Conservation (phyloP, 2,888 invertebrate genomes). For the Steromphala cineraria region DNA sequence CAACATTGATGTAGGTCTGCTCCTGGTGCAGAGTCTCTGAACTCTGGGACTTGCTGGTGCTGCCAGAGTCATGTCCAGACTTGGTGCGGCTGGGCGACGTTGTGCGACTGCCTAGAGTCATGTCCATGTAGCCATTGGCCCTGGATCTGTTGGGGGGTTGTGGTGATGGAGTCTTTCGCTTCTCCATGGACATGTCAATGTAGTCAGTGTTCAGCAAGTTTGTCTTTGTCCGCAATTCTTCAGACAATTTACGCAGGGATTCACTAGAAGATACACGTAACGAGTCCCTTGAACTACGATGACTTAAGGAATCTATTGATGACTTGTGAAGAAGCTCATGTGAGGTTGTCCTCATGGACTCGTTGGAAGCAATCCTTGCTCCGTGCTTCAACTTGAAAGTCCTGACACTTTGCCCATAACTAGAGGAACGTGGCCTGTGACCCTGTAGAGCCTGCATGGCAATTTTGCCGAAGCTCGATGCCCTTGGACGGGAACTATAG, state of each 20-base stretch:
- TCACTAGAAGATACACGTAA: slow-evolving; percentile 63
- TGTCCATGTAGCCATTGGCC: slow-evolving; percentile 57
- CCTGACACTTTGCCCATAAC: slow-evolving; percentile 64
- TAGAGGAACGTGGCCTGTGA: slow-evolving; percentile 69
- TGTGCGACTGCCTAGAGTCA: slow-evolving; percentile 49
- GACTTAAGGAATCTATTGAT: slow-evolving; percentile 59
- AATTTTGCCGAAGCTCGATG: slow-evolving; percentile 65
- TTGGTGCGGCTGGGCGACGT: slow-evolving; percentile 31
- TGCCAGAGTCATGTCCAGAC: slow-evolving; percentile 46
- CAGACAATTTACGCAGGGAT: slow-evolving; percentile 55
- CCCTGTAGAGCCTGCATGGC: slow-evolving; percentile 37
- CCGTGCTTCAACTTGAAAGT: slow-evolving; percentile 44
- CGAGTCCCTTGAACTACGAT: slow-evolving; percentile 53
- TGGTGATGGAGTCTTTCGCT: slow-evolving; percentile 51
- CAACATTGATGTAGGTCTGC: slow-evolving; percentile 27
- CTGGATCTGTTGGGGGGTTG: slow-evolving; percentile 34
- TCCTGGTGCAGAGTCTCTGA: slow-evolving; percentile 25
- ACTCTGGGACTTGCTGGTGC: slow-evolving; percentile 31
- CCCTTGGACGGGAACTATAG: slow-evolving; percentile 61
- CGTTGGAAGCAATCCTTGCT: slow-evolving; percentile 49
- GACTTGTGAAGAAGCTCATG: slow-evolving; percentile 52
- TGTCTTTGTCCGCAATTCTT: slow-evolving; percentile 41
- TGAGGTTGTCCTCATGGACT: slow-evolving; percentile 53
- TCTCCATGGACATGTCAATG: slow-evolving; percentile 60
- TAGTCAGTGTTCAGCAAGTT: slow-evolving; percentile 50